Evolutionary conservation across 2,797 vertebrate species (phyloP).

Genomic region (Diplodus sargus): DNA sequence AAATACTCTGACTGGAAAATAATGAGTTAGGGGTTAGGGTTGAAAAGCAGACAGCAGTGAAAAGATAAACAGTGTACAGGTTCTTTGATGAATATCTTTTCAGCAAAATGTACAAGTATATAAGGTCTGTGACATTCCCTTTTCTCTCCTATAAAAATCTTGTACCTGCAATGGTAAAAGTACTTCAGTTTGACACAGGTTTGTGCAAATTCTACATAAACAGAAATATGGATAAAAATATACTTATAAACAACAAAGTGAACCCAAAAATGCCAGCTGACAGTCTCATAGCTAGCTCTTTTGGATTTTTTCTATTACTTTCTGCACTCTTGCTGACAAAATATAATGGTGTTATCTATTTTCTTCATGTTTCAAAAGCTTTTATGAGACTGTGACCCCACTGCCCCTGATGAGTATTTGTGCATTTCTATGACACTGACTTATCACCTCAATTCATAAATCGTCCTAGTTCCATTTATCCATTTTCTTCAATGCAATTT

Average conservation of each 20-base stretch:
- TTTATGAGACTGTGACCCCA: neutral
- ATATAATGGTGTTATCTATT: conserved; percentile 1
- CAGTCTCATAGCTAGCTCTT: neutral
- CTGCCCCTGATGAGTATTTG: neutral
- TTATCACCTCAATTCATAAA: conserved; percentile 8
- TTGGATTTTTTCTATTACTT: neutral
- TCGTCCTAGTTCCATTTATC: conserved; percentile 20
- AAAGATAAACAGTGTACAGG: conserved; percentile 7
- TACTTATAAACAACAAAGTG: conserved; percentile 8
- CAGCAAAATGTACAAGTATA: neutral
- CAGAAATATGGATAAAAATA: conserved; percentile 3
- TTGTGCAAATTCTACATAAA: conserved; percentile 7
- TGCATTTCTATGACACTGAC: conserved; percentile 17
- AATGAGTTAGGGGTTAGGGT: neutral
- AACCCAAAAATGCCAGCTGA: neutral
- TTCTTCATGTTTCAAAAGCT: neutral
- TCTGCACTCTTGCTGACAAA: neutral
- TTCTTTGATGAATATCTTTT: conserved; percentile 3
- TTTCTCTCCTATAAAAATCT: conserved; percentile 5
- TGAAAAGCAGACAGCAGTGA: neutral
- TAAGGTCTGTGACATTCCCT: neutral
- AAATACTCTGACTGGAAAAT: neutral
- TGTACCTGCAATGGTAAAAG: conserved; percentile 11
- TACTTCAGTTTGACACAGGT: neutral
- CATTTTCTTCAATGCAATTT: conserved; percentile 22